phyloP scores from a whole-genome alignment of 2,113 vertebrate genomes.

The Peucedramus taeniatus region DNA sequence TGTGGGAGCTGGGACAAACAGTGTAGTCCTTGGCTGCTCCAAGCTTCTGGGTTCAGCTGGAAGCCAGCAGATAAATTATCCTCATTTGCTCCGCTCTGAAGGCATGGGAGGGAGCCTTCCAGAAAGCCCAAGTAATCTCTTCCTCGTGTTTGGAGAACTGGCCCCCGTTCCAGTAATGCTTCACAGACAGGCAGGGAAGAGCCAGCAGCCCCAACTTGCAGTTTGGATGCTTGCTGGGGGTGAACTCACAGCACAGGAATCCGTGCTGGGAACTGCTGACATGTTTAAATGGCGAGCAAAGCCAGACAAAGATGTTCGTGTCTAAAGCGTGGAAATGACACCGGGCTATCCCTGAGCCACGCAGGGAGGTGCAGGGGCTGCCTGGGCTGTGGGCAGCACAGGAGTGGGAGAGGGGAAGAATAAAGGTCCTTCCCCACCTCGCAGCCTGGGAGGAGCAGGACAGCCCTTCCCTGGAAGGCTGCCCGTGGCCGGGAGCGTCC shows the following conservation, averaged over 20 bases:
- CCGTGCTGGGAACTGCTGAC: slow-evolving; percentile 42
- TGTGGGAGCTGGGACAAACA: background rate
- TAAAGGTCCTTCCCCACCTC: background rate
- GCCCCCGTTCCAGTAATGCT: slow-evolving; percentile 1
- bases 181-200: background rate
- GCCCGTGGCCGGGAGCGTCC: background rate
- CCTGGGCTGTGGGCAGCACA: rapidly evolving
- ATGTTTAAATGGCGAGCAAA: background rate
- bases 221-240: background rate
- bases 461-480: background rate
- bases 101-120: slow-evolving; percentile 24
- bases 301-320: slow-evolving; percentile 1
- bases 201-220: slow-evolving; percentile 17
- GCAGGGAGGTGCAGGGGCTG: background rate
- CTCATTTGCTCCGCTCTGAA: slow-evolving; percentile 24
- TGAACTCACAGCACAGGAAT: slow-evolving; percentile 44
- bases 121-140: slow-evolving; percentile 53
- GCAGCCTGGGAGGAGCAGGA: background rate
- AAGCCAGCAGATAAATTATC: slow-evolving; percentile 27
- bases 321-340: background rate
- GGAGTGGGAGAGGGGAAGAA: background rate
- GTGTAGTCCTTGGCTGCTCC: background rate
- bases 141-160: background rate
- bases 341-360: background rate
- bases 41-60: background rate